These are phyloP conservation scores for Thunnus thynnus DNA, from an alignment of 2,113 vertebrate species.

Conservation along the genomic window DNA sequence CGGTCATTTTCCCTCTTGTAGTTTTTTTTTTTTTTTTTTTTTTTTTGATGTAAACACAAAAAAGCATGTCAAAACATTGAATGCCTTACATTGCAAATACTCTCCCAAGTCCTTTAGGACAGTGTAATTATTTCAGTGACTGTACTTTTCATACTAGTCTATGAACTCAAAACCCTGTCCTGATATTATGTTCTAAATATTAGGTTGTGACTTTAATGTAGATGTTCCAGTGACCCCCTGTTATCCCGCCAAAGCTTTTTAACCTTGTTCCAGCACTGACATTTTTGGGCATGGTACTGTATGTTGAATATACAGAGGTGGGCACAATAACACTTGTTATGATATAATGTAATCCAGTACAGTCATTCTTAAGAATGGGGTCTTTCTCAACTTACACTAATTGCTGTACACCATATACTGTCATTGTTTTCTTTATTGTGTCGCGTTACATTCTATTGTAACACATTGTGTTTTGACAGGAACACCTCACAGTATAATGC, in stretches of 20 bases:
- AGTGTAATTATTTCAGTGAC: not conserved
- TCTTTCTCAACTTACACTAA: not conserved
- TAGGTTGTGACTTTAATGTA: not conserved
- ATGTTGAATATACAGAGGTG: not conserved
- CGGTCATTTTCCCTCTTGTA: too few species aligned
- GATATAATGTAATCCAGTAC: not conserved
- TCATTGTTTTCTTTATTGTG: not conserved
- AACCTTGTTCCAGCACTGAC: conserved; percentile 2
- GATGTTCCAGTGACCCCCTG: not conserved
- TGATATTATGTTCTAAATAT: not conserved
- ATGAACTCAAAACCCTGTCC: not conserved
- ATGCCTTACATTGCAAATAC: not conserved
- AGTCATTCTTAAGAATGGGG: not conserved
- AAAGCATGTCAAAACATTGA: not conserved
- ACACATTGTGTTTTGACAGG: not conserved
- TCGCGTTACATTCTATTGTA: not conserved
- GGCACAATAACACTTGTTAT: conserved; percentile 4
- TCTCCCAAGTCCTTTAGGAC: not conserved
- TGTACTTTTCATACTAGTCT: not conserved
- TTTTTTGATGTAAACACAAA: not conserved
- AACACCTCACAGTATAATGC: not conserved
- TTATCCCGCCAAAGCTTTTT: not conserved
- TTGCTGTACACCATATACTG: not conserved
- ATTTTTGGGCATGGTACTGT: conserved; percentile 11
- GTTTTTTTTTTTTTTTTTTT: too few species aligned